Base-by-base conservation (phyloP, 2,113 vertebrate species). In the Proterorhinus semilunaris region DNA sequence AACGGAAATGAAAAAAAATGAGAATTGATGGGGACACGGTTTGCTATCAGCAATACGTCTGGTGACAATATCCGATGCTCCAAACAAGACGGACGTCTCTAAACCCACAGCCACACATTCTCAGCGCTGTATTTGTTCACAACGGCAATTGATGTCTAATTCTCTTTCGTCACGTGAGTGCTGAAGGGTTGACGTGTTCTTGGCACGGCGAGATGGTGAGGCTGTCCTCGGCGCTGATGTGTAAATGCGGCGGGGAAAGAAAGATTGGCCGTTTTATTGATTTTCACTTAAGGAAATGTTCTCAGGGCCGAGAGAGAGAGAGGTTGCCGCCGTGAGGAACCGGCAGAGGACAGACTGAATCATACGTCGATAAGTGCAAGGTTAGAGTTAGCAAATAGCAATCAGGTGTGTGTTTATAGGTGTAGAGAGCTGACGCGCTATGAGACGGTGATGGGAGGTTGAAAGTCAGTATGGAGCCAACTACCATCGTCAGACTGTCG, bases 251-350 rank as follows among this genome's bases (percentile, higher is more conserved):
- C 65, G 67, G 45, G 67, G 62, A 74, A 27, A 57, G 71, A 72
- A 57, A 62, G 44, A 75, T 49, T 55, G 71, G 50, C 70, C 62
- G n/a, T 55, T 53, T 47, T 55, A 83, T 83, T 81, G 76, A 88
- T 89, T 84, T 76, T 76, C 55, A 80, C 81, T 86, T 84, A 80
- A 79, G 72, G 51, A 42, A 72, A 68, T 53, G 47, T 64, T 54
- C 62, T 78, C 51, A 73, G 79, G 73, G 63, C 70, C 51, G 65
- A 13, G 15, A 68, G 66, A 21, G 42, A 3, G 27, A 36, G 27
- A 36, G 27, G 3, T 36, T 36, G 3, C 59, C 62, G 11, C 48
- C 53, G 36, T 67, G 43, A 58, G n/a, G 47, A 67, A 74, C 11
- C 63, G 50, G 12, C 8, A 12, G 54, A 53, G 49, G 55, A 55